These are phyloP conservation scores for Plagiodera versicolora DNA, from an alignment of 2,888 invertebrate species.

Conservation along the genomic window DNA sequence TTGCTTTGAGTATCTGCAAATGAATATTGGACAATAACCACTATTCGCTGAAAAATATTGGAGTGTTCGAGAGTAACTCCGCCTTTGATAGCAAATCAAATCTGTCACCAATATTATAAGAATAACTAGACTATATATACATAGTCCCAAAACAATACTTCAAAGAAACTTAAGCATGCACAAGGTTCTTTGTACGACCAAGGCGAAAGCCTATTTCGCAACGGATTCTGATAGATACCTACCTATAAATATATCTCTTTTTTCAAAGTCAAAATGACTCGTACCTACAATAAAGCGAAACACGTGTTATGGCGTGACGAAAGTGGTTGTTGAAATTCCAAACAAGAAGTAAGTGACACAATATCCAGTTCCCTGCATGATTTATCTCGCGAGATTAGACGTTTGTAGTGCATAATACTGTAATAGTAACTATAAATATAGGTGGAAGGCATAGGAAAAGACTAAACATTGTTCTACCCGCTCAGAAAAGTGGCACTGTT, in stretches of 20 bases:
- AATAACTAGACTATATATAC: too few species aligned
- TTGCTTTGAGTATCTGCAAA: too few species aligned
- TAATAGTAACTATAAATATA: slow-evolving; percentile 27
- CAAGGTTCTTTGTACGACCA: neutral
- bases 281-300: slow-evolving; percentile 23
- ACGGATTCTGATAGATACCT: slow-evolving; percentile 11
- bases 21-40: too few species aligned
- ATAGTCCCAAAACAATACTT: neutral
- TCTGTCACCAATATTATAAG: too few species aligned
- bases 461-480: slow-evolving; percentile 27
- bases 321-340: slow-evolving; percentile 19
- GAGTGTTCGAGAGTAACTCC: too few species aligned
- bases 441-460: slow-evolving; percentile 25
- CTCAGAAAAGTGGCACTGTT: slow-evolving; percentile 30
- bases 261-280: neutral
- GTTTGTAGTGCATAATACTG: slow-evolving; percentile 25
- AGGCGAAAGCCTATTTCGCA: neutral
- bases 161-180: neutral
- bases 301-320: slow-evolving; percentile 19
- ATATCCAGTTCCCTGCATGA: slow-evolving; percentile 28
- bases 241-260: neutral
- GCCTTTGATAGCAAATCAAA: too few species aligned
- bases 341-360: slow-evolving; percentile 17
- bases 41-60: too few species aligned
- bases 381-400: slow-evolving; percentile 23